phyloP scores from a whole-genome alignment of 2,888 invertebrate species.

The Seira ritae region DNA sequence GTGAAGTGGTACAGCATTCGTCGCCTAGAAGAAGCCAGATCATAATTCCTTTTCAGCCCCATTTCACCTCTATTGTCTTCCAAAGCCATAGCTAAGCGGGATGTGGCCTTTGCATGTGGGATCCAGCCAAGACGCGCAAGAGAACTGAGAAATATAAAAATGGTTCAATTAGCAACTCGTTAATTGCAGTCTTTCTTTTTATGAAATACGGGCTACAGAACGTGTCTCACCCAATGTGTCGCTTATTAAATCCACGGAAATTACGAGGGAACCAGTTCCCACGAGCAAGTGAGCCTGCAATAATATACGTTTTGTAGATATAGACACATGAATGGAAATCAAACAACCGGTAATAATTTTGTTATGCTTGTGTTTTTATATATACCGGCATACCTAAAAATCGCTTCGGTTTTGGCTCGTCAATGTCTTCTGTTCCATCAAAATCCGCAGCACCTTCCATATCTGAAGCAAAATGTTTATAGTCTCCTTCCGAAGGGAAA shows the following conservation, averaged over 20 bases:
- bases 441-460: not conserved
- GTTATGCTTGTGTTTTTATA: not conserved
- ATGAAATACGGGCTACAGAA: too few species aligned
- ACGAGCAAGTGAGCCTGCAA: slow-evolving; percentile 68
- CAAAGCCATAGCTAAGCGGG: slow-evolving; percentile 20
- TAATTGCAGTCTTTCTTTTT: too few species aligned
- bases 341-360: too few species aligned
- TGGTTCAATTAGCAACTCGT: too few species aligned
- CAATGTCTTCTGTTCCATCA: slow-evolving; percentile 25
- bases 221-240: slow-evolving; percentile 72
- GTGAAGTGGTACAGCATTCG: slow-evolving; percentile 61
- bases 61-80: slow-evolving; percentile 58
- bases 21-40: slow-evolving; percentile 46
- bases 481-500: too few species aligned
- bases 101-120: slow-evolving; percentile 51
- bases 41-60: slow-evolving; percentile 62
- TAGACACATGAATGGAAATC: not conserved
- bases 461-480: too few species aligned
- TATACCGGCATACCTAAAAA: slow-evolving; percentile 58
- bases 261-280: slow-evolving; percentile 73
- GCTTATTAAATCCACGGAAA: slow-evolving; percentile 71
- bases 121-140: slow-evolving; percentile 69
- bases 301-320: not conserved
- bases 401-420: slow-evolving; percentile 56
- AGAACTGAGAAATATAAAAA: not conserved